Evolutionary conservation across 1,140 invertebrate genomes (phyloP).

Genomic region (Pogonus chalceus): DNA sequence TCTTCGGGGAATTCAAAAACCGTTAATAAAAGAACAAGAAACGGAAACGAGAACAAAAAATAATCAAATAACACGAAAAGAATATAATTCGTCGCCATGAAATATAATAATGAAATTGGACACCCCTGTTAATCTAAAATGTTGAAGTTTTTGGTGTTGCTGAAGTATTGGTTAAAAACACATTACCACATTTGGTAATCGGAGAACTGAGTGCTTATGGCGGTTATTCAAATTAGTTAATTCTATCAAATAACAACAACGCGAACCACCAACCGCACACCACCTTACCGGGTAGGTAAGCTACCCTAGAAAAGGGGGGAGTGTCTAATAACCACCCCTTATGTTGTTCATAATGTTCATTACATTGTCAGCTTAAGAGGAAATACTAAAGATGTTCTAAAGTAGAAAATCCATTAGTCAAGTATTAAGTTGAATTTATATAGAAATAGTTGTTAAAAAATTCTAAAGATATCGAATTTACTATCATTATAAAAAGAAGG

Average conservation of each 20-base stretch:
- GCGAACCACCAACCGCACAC: not conserved
- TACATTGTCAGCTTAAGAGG: too few species aligned
- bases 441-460: too few species aligned
- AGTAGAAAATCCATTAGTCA: too few species aligned
- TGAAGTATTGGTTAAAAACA: not conserved
- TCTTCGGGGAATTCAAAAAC: not conserved
- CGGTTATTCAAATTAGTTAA: slow-evolving; percentile 6
- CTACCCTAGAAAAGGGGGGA: not conserved
- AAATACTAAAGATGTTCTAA: too few species aligned
- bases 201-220: not conserved
- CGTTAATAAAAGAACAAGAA: not conserved
- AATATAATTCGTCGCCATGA: not conserved
- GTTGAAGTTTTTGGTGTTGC: not conserved
- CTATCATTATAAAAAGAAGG: too few species aligned
- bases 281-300: not conserved
- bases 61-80: slow-evolving; percentile 2
- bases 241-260: slow-evolving; percentile 6
- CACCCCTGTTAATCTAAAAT: not conserved
- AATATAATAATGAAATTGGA: not conserved
- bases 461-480: too few species aligned
- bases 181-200: slow-evolving; percentile 1
- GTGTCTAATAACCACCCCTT: slow-evolving; percentile 12
- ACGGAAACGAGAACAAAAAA: not conserved
- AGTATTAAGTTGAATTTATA: too few species aligned
- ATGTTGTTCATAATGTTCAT: too few species aligned